These are phyloP conservation scores for Drosophila ananassae DNA, from an alignment of 1,140 invertebrate genomes.

Conservation along the genomic window DNA sequence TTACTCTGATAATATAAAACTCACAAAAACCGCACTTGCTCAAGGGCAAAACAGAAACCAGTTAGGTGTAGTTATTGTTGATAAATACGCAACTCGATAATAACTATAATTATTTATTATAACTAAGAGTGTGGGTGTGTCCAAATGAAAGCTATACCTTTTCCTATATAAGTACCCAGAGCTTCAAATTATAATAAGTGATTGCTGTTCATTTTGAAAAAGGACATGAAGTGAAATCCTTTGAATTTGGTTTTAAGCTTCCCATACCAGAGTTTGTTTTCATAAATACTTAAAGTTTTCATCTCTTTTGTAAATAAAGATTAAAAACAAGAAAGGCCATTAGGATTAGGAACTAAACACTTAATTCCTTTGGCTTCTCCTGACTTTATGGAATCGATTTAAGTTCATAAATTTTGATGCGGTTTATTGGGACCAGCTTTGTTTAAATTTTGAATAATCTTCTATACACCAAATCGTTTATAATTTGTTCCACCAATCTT, in stretches of 20 bases:
- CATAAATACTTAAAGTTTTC: neutral
- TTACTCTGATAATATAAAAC: constrained; percentile 32
- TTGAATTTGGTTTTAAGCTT: neutral
- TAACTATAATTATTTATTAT: constrained; percentile 21
- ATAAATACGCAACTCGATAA: constrained; percentile 10
- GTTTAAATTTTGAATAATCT: constrained; percentile 54
- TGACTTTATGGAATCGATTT: constrained; percentile 20
- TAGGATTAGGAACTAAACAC: neutral
- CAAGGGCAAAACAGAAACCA: constrained; percentile 23
- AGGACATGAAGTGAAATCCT: neutral
- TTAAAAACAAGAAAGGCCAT: neutral
- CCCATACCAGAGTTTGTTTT: neutral
- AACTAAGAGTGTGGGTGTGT: constrained; percentile 14
- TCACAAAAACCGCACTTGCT: constrained; percentile 23
- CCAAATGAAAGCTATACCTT: constrained; percentile 1
- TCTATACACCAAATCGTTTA: constrained; percentile 30
- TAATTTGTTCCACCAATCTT: constrained; percentile 23
- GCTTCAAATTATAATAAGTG: constrained; percentile 7
- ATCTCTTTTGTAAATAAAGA: neutral
- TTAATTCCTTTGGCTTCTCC: neutral
- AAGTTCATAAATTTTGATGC: neutral
- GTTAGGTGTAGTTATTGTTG: constrained; percentile 9
- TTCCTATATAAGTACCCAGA: neutral
- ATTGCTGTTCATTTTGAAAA: no score
- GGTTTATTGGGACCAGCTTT: constrained; percentile 52